Conservation (phyloP, 2,113 vertebrate species). For the Uropsilus gracilis region DNA sequence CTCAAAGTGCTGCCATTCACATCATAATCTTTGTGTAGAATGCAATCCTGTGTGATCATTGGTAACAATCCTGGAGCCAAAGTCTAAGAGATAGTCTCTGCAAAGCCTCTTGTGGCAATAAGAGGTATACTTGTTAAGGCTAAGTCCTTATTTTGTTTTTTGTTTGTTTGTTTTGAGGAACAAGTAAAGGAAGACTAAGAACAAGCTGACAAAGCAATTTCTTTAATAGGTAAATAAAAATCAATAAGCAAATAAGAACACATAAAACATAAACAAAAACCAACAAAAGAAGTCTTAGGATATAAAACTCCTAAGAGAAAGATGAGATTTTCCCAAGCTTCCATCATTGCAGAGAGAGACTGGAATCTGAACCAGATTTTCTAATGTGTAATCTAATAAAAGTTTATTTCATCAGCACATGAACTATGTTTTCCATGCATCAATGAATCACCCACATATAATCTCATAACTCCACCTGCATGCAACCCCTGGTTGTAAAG, state of each 20-base stretch:
- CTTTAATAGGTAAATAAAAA: constrained; percentile 12
- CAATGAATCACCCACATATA: background rate
- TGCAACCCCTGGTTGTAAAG: background rate
- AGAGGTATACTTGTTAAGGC: background rate
- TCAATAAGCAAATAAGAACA: background rate
- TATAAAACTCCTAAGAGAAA: too few relatives aligned
- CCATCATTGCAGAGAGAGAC: background rate
- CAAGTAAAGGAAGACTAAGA: constrained; percentile 4
- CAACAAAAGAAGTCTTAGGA: too few relatives aligned
- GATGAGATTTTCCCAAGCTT: too few relatives aligned
- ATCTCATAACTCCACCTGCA: background rate
- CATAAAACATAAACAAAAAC: too few relatives aligned
- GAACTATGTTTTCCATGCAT: background rate
- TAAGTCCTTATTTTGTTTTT: too few relatives aligned
- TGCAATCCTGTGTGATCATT: background rate
- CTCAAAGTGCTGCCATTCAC: background rate
- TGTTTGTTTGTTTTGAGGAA: too few relatives aligned
- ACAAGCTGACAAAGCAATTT: background rate
- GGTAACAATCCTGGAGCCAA: background rate
- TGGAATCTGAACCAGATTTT: background rate
- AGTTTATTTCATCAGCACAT: background rate
- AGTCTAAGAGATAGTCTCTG: background rate
- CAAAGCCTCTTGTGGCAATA: background rate
- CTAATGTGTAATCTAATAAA: background rate
- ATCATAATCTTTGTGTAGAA: background rate